Evolutionary conservation across 2,797 vertebrate genomes (phyloP).

Genomic region (Lepilemur septentrionalis): DNA sequence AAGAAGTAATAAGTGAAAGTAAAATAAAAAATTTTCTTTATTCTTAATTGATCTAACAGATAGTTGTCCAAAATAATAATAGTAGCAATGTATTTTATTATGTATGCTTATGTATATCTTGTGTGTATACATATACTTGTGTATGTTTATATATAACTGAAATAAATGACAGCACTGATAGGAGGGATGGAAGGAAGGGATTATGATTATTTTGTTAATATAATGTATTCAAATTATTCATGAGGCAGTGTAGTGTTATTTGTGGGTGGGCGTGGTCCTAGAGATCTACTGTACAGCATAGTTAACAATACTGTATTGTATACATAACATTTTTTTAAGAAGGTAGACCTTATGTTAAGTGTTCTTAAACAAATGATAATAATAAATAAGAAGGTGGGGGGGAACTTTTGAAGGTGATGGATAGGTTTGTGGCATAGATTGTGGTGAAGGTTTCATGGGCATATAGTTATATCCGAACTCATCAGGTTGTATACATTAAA

Average conservation of each 20-base stretch:
- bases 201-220: background rate
- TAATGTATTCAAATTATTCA: too few relatives aligned
- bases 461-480: too few relatives aligned
- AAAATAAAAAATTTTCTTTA: background rate
- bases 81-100: background rate
- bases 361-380: background rate
- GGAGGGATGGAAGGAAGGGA: background rate
- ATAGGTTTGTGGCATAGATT: background rate
- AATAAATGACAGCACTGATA: background rate
- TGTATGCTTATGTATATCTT: background rate
- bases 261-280: background rate
- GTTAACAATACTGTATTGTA: background rate
- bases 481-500: too few relatives aligned
- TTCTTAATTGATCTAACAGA: background rate
- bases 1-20: background rate
- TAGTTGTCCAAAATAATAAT: background rate
- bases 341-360: background rate
- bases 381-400: background rate
- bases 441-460: too few relatives aligned
- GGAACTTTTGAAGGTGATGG: background rate
- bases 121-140: background rate
- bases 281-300: background rate
- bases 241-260: background rate
- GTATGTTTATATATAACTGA: background rate
- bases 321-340: background rate